Conservation (phyloP, 1,140 invertebrate species). For the Drosophila pseudoobscura region DNA sequence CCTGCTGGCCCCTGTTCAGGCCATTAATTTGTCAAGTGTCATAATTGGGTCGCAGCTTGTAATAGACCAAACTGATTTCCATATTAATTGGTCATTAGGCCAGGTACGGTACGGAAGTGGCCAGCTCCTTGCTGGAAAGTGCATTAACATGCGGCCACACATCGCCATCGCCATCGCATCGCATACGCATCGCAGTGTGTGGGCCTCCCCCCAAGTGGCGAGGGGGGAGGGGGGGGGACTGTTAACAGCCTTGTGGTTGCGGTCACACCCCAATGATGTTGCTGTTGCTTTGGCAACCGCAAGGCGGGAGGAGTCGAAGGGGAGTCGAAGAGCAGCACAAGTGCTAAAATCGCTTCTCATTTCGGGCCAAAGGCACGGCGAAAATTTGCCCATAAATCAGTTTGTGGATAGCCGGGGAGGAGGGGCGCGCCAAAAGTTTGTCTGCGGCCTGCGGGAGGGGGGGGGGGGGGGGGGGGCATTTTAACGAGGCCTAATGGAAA, state of each 20-base stretch:
- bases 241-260: slow-evolving; percentile 25
- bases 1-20: slow-evolving; percentile 15
- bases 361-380: neutral
- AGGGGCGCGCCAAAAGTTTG: slow-evolving; percentile 25
- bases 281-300: slow-evolving; percentile 35
- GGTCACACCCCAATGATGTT: slow-evolving; percentile 1
- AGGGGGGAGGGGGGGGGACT: neutral
- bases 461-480: neutral
- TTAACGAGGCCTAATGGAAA: slow-evolving; percentile 45
- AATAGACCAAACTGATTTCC: slow-evolving; percentile 61
- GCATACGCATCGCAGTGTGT: slow-evolving; percentile 34
- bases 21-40: slow-evolving; percentile 17
- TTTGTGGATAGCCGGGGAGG: slow-evolving; percentile 4
- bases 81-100: slow-evolving; percentile 73
- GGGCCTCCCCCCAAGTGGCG: neutral
- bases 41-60: slow-evolving; percentile 57
- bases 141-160: slow-evolving; percentile 37
- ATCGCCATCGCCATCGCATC: slow-evolving; percentile 48
- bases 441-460: neutral
- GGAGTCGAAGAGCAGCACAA: neutral
- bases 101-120: slow-evolving; percentile 17
- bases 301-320: neutral
- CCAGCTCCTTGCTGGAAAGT: slow-evolving; percentile 8
- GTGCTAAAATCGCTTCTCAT: slow-evolving; percentile 22
- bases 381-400: slow-evolving; percentile 58